Base-by-base conservation (phyloP, 64 coral and sea anemone genomes). In the Dendrophyllia cribrosa region DNA sequence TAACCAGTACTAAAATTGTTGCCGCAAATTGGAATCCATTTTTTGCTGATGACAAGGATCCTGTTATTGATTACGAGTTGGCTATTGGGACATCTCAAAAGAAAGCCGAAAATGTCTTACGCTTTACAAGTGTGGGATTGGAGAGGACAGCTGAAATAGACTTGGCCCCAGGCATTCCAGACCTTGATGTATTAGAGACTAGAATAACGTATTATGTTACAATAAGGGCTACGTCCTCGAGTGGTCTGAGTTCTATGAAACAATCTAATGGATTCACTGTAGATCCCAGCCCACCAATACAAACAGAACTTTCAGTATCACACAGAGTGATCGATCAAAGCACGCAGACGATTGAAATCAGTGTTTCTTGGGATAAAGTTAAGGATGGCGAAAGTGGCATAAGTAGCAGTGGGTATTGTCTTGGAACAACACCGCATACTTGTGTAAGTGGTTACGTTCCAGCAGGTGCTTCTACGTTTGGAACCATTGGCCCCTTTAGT, bases 261-360 rank as follows among this genome's bases (percentile, higher is more conserved):
- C 81, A 20, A 11, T 96, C 95, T 22, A 70, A 90, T 66, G 95
- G 95, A 80, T 96, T 96, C 59, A 93, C 50, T 51, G 91, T 90
- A 16, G 95, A 96, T 50, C 84, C 77, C 16, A 96, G 86, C 21
- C 26, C 91, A 5, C 95, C 95, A 84, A 69, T 72, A 46, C 20
- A 46, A 21, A 34, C 67, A 58, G 87, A 59, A 61, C 25, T 94
- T 67, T 13, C 24, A 69, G 87, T 89, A 11, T 74, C 78, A 23
- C 79, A 89, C 25, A 58, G 12, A 14, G 79, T 94, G 23, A 52
- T 59, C 1, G 92, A 94, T 60, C 86, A 94, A 66, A 58, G 3
- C 1, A 83, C 9, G 52, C 72, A 66, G 49, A 44, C 20, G 11
- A 49, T 94, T 48, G 92, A 76, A 15, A 60, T 94, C 5, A 60